Percentiles rank a stretch among this genome's conserved stretches.
These are phyloP conservation scores for Muntiacus muntjak DNA, from an alignment of 2,113 vertebrate species.

Conservation along the genomic window DNA sequence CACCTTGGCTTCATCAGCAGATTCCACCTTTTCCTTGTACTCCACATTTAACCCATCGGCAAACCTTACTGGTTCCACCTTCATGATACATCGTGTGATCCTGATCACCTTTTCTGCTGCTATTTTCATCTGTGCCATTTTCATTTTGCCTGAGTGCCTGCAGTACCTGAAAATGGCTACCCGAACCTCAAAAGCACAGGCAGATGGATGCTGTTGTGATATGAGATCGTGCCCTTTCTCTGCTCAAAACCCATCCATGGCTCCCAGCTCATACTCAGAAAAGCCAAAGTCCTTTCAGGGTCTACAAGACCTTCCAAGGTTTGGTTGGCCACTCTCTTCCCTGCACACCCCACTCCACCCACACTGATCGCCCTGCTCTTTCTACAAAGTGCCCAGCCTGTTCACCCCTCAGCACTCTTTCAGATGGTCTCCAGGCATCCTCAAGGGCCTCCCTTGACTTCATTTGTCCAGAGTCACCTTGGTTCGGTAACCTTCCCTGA, in stretches of 20 bases:
- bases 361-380: neutral
- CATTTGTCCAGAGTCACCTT: neutral
- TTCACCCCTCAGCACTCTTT: neutral
- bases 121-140: neutral
- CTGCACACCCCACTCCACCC: neutral
- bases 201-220: neutral
- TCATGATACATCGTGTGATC: no score
- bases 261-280: neutral
- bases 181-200: neutral
- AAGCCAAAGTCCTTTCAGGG: neutral
- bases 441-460: neutral
- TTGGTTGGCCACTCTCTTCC: fast-evolving
- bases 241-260: neutral
- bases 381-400: neutral
- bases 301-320: no score
- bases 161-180: neutral
- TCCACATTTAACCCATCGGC: neutral
- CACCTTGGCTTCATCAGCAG: neutral
- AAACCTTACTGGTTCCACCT: neutral
- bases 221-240: neutral
- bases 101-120: neutral
- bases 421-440: neutral
- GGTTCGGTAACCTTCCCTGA: neutral
- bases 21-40: neutral
- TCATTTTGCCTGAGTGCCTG: neutral